Conservation (phyloP, 1,140 invertebrate species). For the Dinothrombium tinctorium region DNA sequence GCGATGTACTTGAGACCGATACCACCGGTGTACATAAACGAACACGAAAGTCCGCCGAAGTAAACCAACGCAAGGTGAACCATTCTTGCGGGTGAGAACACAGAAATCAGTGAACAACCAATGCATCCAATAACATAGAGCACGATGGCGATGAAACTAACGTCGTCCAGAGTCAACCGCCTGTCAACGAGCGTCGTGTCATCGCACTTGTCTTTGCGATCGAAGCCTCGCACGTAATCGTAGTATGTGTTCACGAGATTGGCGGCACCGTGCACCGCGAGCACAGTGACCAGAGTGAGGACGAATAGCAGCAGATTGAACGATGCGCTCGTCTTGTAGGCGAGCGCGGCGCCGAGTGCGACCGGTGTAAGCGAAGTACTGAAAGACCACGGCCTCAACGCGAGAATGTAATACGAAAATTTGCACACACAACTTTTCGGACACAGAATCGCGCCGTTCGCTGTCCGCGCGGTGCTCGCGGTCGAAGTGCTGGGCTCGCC, state of each 20-base stretch:
- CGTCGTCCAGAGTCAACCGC: constrained; percentile 48
- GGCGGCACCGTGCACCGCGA: constrained; percentile 77
- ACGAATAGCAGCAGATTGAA: constrained; percentile 54
- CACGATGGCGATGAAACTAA: constrained; percentile 59
- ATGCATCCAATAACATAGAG: constrained; percentile 62
- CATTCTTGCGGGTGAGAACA: constrained; percentile 64
- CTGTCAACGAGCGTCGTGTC: constrained; percentile 78
- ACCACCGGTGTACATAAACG: constrained; percentile 69
- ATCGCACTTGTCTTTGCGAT: constrained; percentile 63
- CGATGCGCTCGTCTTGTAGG: constrained; percentile 43
- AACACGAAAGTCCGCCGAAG: constrained; percentile 85
- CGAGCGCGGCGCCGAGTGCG: constrained; percentile 54
- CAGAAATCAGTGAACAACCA: constrained; percentile 55
- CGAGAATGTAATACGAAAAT: constrained; percentile 55
- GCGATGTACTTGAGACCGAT: constrained; percentile 81
- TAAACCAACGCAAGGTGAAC: constrained; percentile 66
- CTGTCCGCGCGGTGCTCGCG: too few species aligned
- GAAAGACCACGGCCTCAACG: constrained; percentile 71
- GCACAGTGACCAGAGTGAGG: constrained; percentile 52
- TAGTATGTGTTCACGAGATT: constrained; percentile 94
- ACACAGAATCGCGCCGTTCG: too few species aligned
- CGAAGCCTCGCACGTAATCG: constrained; percentile 78
- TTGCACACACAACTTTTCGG: too few species aligned
- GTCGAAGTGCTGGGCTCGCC: too few species aligned
- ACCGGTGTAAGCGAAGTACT: constrained; percentile 74